Percentiles rank a stretch among this genome's conserved stretches.
Conservation (phyloP, 2,797 vertebrate genomes). For the Vultur gryphus region DNA sequence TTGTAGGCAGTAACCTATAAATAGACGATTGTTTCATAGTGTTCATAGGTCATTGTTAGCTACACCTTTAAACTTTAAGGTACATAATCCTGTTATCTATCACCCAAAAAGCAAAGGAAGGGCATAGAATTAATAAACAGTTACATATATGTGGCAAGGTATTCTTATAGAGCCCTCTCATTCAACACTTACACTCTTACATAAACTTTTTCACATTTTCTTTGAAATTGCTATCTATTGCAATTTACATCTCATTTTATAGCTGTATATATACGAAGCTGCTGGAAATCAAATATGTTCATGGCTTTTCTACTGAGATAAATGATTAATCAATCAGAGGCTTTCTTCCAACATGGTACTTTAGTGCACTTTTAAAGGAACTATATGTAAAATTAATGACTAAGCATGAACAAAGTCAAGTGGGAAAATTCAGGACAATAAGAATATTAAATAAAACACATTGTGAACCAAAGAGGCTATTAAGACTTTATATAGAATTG, state of each 20-base stretch:
- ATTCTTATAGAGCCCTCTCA: not conserved
- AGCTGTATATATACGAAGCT: not conserved
- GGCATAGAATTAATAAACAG: not conserved
- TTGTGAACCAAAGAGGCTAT: not conserved
- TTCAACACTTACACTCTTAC: not conserved
- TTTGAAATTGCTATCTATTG: not conserved
- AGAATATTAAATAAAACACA: conserved; percentile 3
- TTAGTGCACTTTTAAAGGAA: conserved; percentile 13
- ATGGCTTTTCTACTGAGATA: conserved; percentile 34
- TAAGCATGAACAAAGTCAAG: conserved; percentile 6
- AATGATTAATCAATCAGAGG: conserved; percentile 54
- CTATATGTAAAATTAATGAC: conserved; percentile 37
- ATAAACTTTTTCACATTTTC: not conserved
- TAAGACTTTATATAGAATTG: not conserved
- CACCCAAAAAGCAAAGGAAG: not conserved
- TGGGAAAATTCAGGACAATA: not conserved
- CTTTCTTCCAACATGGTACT: conserved; percentile 17
- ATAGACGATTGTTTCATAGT: conserved; percentile 50
- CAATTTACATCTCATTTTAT: conserved; percentile 9
- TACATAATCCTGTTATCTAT: conserved; percentile 20
- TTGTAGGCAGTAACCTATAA: conserved; percentile 64
- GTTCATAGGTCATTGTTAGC: conserved; percentile 61
- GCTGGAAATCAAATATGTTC: conserved; percentile 18
- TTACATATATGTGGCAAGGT: not conserved
- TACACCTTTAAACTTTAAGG: conserved; percentile 55